Percentiles rank a stretch among this genome's conserved stretches.
Conservation (phyloP, 30 jellyfish, hydroid and myxozoan species). For the Hydractinia echinata region DNA sequence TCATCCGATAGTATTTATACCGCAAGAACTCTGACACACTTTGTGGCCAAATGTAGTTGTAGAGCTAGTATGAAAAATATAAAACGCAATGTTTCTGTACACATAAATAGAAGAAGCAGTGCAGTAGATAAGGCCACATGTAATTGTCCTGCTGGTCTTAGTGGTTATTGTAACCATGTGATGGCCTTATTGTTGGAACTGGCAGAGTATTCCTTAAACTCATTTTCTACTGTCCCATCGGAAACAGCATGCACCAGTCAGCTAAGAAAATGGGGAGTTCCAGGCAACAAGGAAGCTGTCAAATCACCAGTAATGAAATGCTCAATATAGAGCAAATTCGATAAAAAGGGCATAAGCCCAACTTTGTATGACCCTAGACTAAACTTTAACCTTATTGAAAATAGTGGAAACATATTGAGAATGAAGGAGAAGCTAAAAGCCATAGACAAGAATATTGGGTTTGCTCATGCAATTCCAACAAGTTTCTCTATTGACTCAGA, state of each 20-base stretch:
- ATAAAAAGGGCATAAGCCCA: neutral
- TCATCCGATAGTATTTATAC: too few species aligned
- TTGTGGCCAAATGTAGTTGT: neutral
- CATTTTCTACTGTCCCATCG: neutral
- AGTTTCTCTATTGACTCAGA: neutral
- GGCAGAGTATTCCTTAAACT: too few species aligned
- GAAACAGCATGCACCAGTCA: constrained; percentile 12
- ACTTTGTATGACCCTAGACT: too few species aligned
- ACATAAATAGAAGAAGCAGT: neutral
- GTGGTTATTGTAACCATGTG: too few species aligned
- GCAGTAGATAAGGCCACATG: neutral
- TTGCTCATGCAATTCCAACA: neutral
- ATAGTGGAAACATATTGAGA: too few species aligned
- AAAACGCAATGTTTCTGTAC: neutral
- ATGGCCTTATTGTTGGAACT: too few species aligned
- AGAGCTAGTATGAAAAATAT: neutral
- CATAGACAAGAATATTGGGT: neutral
- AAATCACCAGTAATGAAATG: neutral
- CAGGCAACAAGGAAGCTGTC: constrained; percentile 3
- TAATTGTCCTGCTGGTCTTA: too few species aligned
- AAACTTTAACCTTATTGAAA: too few species aligned
- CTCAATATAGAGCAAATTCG: neutral
- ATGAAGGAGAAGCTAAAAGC: neutral
- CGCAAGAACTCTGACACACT: neutral
- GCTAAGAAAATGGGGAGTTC: constrained; percentile 16